Evolutionary conservation across 2,888 invertebrate species (phyloP), one percentile per base, ranked within the genome.

Genomic region (Actias luna): DNA sequence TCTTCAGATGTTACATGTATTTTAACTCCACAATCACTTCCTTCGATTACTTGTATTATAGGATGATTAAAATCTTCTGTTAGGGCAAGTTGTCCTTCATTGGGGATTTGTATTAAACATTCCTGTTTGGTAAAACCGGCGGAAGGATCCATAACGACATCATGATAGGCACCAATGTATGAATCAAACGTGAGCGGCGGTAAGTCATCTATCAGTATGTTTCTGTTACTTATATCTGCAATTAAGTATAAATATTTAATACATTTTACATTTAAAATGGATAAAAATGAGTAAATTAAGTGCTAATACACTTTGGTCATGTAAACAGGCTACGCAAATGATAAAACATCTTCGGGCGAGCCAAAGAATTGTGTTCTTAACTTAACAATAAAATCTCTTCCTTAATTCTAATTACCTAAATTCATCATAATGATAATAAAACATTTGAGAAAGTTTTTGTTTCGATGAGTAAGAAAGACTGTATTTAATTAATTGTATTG

Each of bases 141-240:
- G 1, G 55, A 14, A n/a, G 55, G 0, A 12, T 46, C 22, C 2
- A 55, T 29, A n/a, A 29, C 4, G 2, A 55, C 29, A 14, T 1
- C n/a, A 29, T 29, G 55, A 55, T 29, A 16, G 16, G 27, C 55
- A 5, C 55, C 55, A 55, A 55, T 14, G 29, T 55, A 55, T 29
- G 55, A 29, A 55, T 55, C 55, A 16, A 55, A 55, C 5, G 55
- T 29, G n/a, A 55, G 5, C n/a, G 55, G 5, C 18, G 55, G 55
- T 29, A 55, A 16, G 1, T 29, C 29, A 1, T 55, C 29, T 29
- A 55, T 16, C 14, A 55, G 14, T 55, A 27, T 18, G 29, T 29
- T 55, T 12, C 7, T 29, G 8, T 27, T 16, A 29, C 29, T 29
- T 29, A 7, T 16, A 29, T 55, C 55, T 55, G 55, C 7, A n/a